phyloP scores from a whole-genome alignment of 2,797 vertebrate genomes.

The Myotis pilosus region DNA sequence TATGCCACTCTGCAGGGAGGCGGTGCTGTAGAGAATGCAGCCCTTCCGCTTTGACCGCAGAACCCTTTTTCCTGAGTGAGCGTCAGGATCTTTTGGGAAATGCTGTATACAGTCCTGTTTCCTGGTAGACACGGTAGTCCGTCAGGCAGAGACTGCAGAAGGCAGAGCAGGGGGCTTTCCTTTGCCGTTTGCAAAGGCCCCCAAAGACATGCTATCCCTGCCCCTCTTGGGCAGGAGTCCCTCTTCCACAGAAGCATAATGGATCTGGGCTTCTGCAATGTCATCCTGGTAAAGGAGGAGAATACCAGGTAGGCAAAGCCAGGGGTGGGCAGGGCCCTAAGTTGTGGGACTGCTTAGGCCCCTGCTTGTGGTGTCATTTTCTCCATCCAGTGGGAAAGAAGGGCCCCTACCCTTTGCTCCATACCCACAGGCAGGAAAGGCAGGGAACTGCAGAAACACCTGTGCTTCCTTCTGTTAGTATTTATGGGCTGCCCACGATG shows the following conservation, averaged over 20 bases:
- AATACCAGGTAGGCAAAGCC: slow-evolving; percentile 88
- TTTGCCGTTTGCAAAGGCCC: background rate
- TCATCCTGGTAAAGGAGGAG: slow-evolving; percentile 87
- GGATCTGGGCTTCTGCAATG: slow-evolving; percentile 86
- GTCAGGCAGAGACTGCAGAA: background rate
- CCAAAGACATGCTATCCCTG: background rate
- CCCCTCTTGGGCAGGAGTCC: slow-evolving; percentile 67
- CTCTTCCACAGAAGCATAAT: slow-evolving; percentile 80
- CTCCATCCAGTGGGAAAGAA: background rate
- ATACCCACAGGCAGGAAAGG: background rate
- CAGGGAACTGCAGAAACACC: background rate
- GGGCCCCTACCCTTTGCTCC: background rate
- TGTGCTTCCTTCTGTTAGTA: background rate
- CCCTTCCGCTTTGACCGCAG: background rate
- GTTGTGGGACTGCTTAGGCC: background rate
- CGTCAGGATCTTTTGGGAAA: background rate
- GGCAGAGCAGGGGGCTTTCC: background rate
- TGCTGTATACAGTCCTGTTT: background rate
- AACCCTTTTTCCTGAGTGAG: background rate
- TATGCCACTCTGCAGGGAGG: background rate
- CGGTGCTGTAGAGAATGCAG: background rate
- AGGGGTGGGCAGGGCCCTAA: background rate
- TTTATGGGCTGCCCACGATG: background rate
- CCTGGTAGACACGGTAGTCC: background rate
- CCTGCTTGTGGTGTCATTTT: slow-evolving; percentile 9